A percentile compares a stretch with the other conserved stretches of the same genome.
phyloP scores from a whole-genome alignment of 2,888 invertebrate genomes.

The Hirudinaria manillensis region DNA sequence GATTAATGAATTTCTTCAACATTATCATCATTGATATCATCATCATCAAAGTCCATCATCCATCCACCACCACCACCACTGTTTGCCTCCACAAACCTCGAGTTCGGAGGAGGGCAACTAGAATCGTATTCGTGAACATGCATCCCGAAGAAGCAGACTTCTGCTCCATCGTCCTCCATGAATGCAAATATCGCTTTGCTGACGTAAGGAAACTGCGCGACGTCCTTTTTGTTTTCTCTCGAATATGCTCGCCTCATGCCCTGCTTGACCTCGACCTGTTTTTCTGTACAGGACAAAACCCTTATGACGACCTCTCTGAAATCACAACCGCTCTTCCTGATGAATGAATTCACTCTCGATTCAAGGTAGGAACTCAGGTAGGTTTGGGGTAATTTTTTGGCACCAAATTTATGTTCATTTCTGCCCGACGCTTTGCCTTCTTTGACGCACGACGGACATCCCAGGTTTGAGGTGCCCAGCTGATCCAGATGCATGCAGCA shows the following conservation, averaged over 20 bases:
- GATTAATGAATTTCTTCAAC: too few species aligned
- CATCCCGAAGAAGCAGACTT: slow-evolving; percentile 99
- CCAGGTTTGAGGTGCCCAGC: slow-evolving; percentile 61
- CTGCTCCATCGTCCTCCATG: slow-evolving; percentile 95
- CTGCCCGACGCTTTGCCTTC: slow-evolving; percentile 81
- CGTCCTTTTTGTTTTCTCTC: slow-evolving; percentile 63
- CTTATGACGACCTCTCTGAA: slow-evolving; percentile 95
- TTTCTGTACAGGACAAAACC: slow-evolving; percentile 96
- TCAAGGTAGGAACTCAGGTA: slow-evolving; percentile 94
- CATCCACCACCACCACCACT: too few species aligned
- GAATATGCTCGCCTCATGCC: slow-evolving; percentile 55
- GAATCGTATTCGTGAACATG: slow-evolving; percentile 99
- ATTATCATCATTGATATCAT: too few species aligned
- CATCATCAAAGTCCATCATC: too few species aligned
- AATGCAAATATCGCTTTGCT: slow-evolving; percentile 98
- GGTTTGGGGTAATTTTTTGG: slow-evolving; percentile 82
- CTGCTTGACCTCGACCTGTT: slow-evolving; percentile 94
- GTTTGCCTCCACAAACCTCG: slow-evolving; percentile 56
- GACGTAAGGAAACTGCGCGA: slow-evolving; percentile 86
- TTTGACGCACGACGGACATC: slow-evolving; percentile 83
- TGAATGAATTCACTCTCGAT: slow-evolving; percentile 89
- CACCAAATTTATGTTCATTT: slow-evolving; percentile 94
- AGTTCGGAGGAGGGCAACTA: slow-evolving; percentile 87
- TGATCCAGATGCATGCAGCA: slow-evolving; percentile 92
- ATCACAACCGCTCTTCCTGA: slow-evolving; percentile 87